Conservation (phyloP, 2,113 vertebrate species). For the Himantopus leucocephalus region DNA sequence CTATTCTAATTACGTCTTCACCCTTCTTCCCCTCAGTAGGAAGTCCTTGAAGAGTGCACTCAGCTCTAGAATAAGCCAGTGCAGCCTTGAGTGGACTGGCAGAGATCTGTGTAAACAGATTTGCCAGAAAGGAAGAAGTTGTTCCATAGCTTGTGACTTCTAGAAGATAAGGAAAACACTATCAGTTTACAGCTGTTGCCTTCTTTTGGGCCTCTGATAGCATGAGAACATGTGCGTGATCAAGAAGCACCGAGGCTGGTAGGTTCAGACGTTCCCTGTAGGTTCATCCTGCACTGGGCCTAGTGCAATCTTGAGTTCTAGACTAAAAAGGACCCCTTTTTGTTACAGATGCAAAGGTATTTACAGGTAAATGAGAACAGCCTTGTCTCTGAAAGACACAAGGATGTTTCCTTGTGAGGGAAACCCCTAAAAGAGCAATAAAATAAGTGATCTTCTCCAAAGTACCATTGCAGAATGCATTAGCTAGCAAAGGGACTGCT, state of each 20-base stretch:
- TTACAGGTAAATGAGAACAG: not conserved
- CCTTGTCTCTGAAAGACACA: not conserved
- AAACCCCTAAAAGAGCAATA: not conserved
- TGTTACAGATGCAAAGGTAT: not conserved
- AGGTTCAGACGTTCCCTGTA: not conserved
- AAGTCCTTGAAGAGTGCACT: not conserved
- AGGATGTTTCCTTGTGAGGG: not conserved
- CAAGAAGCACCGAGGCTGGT: not conserved
- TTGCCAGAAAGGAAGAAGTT: conserved; percentile 5
- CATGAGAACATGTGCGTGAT: not conserved
- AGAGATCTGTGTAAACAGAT: conserved; percentile 25
- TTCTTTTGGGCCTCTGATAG: not conserved
- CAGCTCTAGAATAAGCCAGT: not conserved
- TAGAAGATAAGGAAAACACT: not conserved
- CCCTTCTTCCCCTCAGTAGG: not conserved
- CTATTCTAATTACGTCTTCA: not conserved
- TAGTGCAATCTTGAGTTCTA: not conserved
- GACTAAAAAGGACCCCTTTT: not conserved
- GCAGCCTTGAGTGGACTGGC: not conserved
- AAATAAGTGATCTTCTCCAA: not conserved
- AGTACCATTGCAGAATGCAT: not conserved
- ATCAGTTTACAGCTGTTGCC: not conserved
- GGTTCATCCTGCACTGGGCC: not conserved
- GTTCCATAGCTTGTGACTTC: not conserved
- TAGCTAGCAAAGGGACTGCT: not conserved